Evolutionary conservation across 2,797 vertebrate genomes (phyloP).

Genomic region (Onychomys arenicola): DNA sequence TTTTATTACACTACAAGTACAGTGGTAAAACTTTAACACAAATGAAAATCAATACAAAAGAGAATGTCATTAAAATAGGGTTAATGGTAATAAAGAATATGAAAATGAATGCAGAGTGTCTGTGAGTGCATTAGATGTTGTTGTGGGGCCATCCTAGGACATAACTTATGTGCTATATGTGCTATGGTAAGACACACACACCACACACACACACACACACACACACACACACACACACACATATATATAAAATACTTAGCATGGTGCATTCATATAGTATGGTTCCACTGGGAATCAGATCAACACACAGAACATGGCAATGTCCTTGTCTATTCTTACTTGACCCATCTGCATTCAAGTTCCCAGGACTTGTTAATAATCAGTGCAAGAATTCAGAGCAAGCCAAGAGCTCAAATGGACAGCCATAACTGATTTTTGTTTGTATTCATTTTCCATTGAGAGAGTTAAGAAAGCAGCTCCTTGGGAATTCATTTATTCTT

Average conservation of each 20-base stretch:
- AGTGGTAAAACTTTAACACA: conserved; percentile 3
- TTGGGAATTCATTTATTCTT: conserved; percentile 58
- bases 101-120: background rate
- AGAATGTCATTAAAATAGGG: background rate
- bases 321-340: background rate
- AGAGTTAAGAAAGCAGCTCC: conserved; percentile 67
- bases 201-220: too few species aligned
- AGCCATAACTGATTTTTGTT: conserved; percentile 27
- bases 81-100: background rate
- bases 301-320: background rate
- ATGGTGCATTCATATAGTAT: background rate
- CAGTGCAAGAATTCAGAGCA: background rate
- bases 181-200: too few species aligned
- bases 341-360: background rate
- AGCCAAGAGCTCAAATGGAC: background rate
- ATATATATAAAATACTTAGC: background rate
- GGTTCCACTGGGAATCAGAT: background rate
- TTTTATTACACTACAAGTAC: background rate
- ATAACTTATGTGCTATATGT: background rate
- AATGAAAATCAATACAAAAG: conserved; percentile 18
- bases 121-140: background rate
- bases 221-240: too few species aligned
- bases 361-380: background rate
- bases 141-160: background rate
- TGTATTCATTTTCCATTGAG: background rate